Percentiles rank a stretch among this genome's conserved stretches.
These are phyloP conservation scores for Desmodus rotundus DNA, from an alignment of 2,113 vertebrate species.

Conservation along the genomic window DNA sequence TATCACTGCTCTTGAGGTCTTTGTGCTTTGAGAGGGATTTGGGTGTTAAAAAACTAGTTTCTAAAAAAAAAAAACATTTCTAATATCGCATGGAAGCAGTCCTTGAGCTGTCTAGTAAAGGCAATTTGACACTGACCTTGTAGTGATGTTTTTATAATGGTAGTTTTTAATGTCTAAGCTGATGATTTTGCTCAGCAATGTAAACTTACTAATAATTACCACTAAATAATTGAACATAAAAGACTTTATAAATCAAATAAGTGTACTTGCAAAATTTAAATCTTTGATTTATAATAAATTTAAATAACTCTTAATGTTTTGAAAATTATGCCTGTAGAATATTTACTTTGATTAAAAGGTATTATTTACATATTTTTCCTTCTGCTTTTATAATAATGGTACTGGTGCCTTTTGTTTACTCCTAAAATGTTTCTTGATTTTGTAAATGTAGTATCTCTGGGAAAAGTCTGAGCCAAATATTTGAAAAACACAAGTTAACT, in stretches of 20 bases:
- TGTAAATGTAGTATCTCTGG: conserved; percentile 57
- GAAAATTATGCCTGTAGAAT: conserved; percentile 72
- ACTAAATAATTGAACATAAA: conserved; percentile 72
- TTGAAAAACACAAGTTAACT: conserved; percentile 64
- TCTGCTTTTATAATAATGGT: conserved; percentile 23
- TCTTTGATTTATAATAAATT: conserved; percentile 76
- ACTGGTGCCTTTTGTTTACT: conserved; percentile 47
- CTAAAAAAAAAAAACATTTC: neutral
- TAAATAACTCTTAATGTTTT: conserved; percentile 75
- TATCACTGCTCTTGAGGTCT: conserved; percentile 63
- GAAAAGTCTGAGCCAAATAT: conserved; percentile 64
- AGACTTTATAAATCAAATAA: conserved; percentile 79
- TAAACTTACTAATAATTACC: conserved; percentile 77
- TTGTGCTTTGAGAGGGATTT: conserved; percentile 60
- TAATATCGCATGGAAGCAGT: neutral
- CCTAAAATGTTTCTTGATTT: conserved; percentile 55
- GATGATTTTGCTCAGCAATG: conserved; percentile 75
- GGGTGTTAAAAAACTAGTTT: conserved; percentile 32
- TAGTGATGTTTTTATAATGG: conserved; percentile 74
- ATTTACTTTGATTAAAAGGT: conserved; percentile 76
- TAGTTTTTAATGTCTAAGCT: conserved; percentile 68
- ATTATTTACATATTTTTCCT: conserved; percentile 50
- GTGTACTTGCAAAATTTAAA: conserved; percentile 82
- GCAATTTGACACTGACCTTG: conserved; percentile 76
- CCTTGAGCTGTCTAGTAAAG: conserved; percentile 43